A percentile compares a stretch with the other conserved stretches of the same genome.
Conservation (phyloP, 1,140 invertebrate species). For the Globodera ellingtonae region DNA sequence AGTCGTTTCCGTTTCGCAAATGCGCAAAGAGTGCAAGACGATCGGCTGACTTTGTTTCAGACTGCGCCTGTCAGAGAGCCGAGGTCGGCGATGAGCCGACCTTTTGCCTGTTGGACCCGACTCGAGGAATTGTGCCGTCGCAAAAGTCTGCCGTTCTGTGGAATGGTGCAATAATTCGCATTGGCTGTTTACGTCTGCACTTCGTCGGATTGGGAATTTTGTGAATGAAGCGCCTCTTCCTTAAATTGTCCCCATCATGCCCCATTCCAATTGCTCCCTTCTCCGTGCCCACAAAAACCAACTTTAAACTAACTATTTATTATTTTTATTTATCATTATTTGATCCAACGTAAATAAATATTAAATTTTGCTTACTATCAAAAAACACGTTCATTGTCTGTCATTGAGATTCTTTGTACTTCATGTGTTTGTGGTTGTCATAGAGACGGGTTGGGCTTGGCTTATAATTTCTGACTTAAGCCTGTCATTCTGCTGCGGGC, state of each 20-base stretch:
- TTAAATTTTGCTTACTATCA: too few relatives aligned
- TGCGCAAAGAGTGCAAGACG: background rate
- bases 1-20: background rate
- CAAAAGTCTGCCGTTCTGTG: slow-evolving; percentile 19
- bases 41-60: background rate
- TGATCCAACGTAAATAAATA: too few relatives aligned
- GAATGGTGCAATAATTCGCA: slow-evolving; percentile 32
- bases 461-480: slow-evolving; percentile 8
- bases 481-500: background rate
- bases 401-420: background rate
- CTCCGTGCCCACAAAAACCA: background rate
- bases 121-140: slow-evolving; percentile 19
- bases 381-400: too few relatives aligned
- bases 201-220: slow-evolving; percentile 32
- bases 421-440: background rate
- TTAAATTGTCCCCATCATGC: slow-evolving; percentile 1
- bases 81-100: background rate
- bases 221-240: background rate
- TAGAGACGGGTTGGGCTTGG: slow-evolving; percentile 5
- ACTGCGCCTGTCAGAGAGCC: slow-evolving; percentile 1
- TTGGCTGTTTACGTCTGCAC: slow-evolving; percentile 33
- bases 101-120: background rate
- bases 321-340: background rate
- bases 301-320: slow-evolving; percentile 1
- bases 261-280: background rate